Evolutionary conservation across 1,140 invertebrate genomes (phyloP).

Genomic region (Chrysoperla carnea): DNA sequence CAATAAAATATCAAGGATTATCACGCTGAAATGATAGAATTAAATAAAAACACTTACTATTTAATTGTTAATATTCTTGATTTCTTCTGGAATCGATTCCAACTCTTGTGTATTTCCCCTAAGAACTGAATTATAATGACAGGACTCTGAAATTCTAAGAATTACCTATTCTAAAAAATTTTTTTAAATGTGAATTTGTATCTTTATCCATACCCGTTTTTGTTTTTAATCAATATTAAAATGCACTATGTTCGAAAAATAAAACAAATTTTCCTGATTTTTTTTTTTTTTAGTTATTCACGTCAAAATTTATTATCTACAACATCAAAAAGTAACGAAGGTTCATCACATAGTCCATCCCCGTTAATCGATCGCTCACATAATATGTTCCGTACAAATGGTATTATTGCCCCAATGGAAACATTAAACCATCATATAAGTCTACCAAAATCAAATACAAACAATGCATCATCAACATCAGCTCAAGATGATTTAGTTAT

Average conservation of each 20-base stretch:
- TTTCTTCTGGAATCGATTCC: no score
- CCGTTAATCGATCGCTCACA: slow-evolving; percentile 5
- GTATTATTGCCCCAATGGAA: background rate
- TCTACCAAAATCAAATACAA: slow-evolving; percentile 13
- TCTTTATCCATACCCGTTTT: slow-evolving; percentile 6
- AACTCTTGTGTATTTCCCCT: no score
- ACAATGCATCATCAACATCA: slow-evolving; percentile 10
- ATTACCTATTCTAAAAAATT: no score
- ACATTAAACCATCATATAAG: slow-evolving; percentile 1
- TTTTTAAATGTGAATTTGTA: no score
- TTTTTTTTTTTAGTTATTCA: slow-evolving; percentile 45
- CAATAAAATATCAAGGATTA: no score
- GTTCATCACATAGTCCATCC: slow-evolving; percentile 10
- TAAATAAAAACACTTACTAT: no score
- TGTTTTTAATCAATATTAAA: background rate
- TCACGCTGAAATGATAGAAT: no score
- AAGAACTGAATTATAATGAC: no score
- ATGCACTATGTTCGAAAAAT: background rate
- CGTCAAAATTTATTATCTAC: slow-evolving; percentile 69
- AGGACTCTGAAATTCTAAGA: no score
- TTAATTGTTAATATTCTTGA: no score
- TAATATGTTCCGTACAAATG: background rate
- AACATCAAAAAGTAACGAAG: slow-evolving; percentile 39
- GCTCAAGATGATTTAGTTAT: slow-evolving; percentile 9
- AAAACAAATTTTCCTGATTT: background rate